phyloP scores from a whole-genome alignment of 2,113 vertebrate species.

The Rynchops niger region DNA sequence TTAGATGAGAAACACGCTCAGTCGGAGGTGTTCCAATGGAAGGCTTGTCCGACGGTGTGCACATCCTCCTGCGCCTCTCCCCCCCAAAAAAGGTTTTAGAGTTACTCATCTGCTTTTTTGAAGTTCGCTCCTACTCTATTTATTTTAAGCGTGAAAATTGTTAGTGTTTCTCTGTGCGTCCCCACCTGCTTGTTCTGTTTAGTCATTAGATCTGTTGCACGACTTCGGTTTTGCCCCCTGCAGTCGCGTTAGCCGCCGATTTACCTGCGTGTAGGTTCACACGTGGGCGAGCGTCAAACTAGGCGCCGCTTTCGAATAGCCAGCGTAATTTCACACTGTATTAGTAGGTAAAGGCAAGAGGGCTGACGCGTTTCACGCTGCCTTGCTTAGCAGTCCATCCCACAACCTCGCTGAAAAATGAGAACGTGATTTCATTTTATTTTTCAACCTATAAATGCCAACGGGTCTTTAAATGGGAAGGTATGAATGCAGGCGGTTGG shows the following conservation, averaged over 20 bases:
- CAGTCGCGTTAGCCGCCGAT: neutral
- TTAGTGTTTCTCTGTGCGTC: neutral
- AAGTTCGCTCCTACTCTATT: neutral
- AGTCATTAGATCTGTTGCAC: fast-evolving
- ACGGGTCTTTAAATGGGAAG: fast-evolving
- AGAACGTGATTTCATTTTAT: neutral
- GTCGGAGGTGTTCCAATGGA: neutral
- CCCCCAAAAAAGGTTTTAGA: neutral
- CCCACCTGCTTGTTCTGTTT: neutral
- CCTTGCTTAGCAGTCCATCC: neutral
- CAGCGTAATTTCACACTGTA: fast-evolving
- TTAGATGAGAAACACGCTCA: neutral
- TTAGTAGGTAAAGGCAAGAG: neutral
- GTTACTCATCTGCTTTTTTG: neutral
- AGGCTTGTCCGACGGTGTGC: fast-evolving
- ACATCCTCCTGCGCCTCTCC: fast-evolving
- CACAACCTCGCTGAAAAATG: neutral
- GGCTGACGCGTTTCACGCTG: fast-evolving
- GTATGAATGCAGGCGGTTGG: neutral
- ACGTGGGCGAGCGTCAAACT: neutral
- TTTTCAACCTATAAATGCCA: neutral
- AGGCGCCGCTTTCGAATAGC: neutral
- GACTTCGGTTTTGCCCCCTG: neutral
- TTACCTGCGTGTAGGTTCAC: neutral
- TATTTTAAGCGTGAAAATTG: neutral